These are phyloP conservation scores for Heliconius charithonia DNA, from an alignment of 2,888 invertebrate genomes.

Conservation along the genomic window DNA sequence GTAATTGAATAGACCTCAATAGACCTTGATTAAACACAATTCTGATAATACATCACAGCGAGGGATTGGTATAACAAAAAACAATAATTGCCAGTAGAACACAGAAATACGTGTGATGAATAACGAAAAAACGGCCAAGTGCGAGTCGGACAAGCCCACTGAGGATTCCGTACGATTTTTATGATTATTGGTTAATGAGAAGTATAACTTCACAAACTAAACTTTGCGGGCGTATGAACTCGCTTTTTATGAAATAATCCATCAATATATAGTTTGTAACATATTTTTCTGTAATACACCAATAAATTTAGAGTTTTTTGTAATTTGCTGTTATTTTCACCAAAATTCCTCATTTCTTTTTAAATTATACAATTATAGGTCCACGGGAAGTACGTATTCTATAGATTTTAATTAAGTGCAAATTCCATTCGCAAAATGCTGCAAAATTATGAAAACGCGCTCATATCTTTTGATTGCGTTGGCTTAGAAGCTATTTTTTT, in stretches of 20 bases:
- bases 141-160: not conserved
- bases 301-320: not conserved
- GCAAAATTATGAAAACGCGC: not conserved
- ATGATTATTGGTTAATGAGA: no score
- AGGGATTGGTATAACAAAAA: conserved; percentile 1
- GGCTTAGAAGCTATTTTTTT: not conserved
- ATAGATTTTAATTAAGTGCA: not conserved
- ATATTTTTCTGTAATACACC: not conserved
- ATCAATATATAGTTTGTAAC: not conserved
- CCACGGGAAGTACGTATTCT: not conserved
- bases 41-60: not conserved
- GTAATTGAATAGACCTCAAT: conserved; percentile 8
- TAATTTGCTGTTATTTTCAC: not conserved
- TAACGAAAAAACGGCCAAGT: not conserved
- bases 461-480: not conserved
- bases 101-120: not conserved
- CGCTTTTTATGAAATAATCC: not conserved
- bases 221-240: not conserved
- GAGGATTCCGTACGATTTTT: not conserved
- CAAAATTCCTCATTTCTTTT: not conserved
- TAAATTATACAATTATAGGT: not conserved
- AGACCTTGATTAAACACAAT: conserved; percentile 7
- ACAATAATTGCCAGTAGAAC: not conserved
- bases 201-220: not conserved
- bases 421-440: not conserved